Percentiles rank a stretch among this genome's conserved stretches.
Evolutionary conservation across 2,888 invertebrate genomes (phyloP).

Genomic region (Cacoxenus indagator): DNA sequence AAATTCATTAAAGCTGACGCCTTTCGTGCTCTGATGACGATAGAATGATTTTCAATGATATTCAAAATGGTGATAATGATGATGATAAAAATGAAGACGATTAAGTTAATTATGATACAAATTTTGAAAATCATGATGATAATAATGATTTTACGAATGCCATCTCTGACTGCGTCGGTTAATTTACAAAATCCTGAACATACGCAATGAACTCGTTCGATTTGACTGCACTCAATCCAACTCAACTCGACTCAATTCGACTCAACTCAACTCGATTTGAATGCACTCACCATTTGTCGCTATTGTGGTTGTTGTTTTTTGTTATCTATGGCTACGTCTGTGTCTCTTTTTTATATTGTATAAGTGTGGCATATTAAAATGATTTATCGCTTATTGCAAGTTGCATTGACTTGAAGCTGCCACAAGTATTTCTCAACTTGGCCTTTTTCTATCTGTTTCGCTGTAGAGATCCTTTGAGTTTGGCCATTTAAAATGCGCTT

Average conservation of each 20-base stretch:
- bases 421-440: conserved; percentile 1
- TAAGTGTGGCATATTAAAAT: conserved; percentile 57
- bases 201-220: no score
- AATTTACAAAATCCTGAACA: no score
- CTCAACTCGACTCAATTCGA: not conserved
- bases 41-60: not conserved
- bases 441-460: no score
- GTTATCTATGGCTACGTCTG: not conserved
- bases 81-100: conserved; percentile 18
- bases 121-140: no score
- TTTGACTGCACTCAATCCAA: no score
- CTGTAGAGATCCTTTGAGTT: not conserved
- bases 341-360: no score
- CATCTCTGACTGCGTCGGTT: no score
- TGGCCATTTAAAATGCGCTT: conserved; percentile 9
- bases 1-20: conserved; percentile 15
- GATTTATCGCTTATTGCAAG: conserved; percentile 49
- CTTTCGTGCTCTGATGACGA: not conserved
- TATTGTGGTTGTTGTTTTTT: not conserved
- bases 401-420: conserved; percentile 51
- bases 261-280: not conserved
- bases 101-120: no score
- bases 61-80: conserved; percentile 1
- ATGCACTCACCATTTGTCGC: not conserved
- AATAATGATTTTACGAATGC: no score